Conservation (phyloP, 1,140 invertebrate genomes). For the Drosophila murphyi region DNA sequence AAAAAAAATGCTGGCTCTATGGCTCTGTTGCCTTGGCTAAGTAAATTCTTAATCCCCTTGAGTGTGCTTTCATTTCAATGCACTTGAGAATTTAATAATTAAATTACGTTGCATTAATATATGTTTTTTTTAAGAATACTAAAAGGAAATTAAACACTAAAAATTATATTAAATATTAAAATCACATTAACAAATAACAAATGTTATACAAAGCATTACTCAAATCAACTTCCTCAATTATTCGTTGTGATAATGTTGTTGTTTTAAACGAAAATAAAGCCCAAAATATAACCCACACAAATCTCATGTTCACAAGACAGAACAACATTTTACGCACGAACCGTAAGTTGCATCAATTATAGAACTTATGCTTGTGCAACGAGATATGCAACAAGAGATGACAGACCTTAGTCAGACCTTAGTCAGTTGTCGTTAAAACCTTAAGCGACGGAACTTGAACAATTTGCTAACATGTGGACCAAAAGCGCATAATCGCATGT, state of each 20-base stretch:
- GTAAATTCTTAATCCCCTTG: conserved; percentile 4
- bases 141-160: background rate
- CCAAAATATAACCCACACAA: background rate
- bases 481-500: conserved; percentile 67
- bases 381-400: background rate
- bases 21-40: conserved; percentile 4
- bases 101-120: background rate
- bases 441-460: conserved; percentile 24
- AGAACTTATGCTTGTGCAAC: conserved; percentile 11
- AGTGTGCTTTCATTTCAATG: background rate
- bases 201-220: too few species aligned
- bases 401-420: conserved; percentile 2
- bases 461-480: conserved; percentile 55
- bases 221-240: background rate
- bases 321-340: conserved; percentile 17
- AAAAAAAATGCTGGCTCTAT: conserved; percentile 14
- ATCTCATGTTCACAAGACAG: background rate
- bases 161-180: background rate
- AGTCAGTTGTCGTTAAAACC: conserved; percentile 34
- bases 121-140: background rate
- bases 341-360: conserved; percentile 28
- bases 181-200: too few species aligned
- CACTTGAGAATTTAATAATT: conserved; percentile 3
- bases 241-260: background rate
- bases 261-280: background rate